Conservation (phyloP, 2,113 vertebrate genomes). For the Antidorcas marsupialis region DNA sequence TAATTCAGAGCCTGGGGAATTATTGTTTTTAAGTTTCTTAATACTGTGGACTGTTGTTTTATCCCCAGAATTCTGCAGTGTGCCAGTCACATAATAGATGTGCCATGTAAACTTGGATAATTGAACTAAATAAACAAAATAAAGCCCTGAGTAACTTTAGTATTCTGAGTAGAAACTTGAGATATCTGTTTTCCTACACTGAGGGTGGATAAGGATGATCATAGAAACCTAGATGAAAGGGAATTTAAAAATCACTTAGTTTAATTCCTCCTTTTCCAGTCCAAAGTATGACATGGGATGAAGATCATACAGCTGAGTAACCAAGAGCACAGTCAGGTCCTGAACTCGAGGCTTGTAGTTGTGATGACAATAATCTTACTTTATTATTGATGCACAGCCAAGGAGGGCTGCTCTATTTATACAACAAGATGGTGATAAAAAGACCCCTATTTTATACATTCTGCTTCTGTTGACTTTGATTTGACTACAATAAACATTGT, state of each 20-base stretch:
- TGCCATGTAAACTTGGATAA: background rate
- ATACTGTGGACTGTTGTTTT: background rate
- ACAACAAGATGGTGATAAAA: background rate
- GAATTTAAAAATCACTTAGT: background rate
- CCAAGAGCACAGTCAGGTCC: background rate
- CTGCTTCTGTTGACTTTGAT: background rate
- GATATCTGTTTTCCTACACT: accelerated
- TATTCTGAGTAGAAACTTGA: background rate
- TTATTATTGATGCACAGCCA: background rate
- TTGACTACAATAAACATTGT: background rate
- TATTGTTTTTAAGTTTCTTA: background rate
- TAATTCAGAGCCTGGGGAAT: background rate
- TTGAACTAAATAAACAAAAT: background rate
- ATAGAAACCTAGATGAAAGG: background rate
- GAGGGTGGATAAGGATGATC: background rate
- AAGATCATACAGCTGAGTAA: background rate
- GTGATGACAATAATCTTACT: background rate
- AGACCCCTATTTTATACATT: background rate
- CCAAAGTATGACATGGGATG: background rate
- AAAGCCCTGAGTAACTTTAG: background rate
- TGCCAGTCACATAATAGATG: background rate
- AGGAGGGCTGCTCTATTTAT: background rate
- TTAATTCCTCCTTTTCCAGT: background rate
- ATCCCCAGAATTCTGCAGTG: background rate
- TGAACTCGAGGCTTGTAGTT: background rate